phyloP scores from a whole-genome alignment of 2,113 vertebrate species.

The Ceuthmochares aereus region DNA sequence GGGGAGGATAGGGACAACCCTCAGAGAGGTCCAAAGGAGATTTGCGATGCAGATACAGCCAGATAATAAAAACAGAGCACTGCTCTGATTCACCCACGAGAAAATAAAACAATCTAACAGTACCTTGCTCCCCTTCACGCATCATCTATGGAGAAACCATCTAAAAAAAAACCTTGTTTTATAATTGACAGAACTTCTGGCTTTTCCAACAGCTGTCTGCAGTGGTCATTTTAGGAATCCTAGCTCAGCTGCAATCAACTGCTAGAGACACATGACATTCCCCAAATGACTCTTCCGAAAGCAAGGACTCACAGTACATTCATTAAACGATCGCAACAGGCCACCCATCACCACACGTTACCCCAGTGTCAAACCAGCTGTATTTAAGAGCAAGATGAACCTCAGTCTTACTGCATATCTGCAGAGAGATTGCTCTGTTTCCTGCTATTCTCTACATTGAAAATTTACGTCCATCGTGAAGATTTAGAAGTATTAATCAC shows the following conservation, averaged over 20 bases:
- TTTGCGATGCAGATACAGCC: neutral
- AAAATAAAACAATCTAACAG: neutral
- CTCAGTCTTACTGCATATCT: neutral
- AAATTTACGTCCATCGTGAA: neutral
- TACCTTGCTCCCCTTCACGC: conserved; percentile 1
- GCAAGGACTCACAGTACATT: neutral
- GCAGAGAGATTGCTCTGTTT: neutral
- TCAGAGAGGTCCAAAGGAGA: neutral
- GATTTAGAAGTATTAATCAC: neutral
- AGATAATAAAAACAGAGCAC: neutral
- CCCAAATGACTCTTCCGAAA: neutral
- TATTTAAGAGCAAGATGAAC: neutral
- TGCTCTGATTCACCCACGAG: neutral
- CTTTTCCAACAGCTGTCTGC: neutral
- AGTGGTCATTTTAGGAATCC: neutral
- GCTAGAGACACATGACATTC: neutral
- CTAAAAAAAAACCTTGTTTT: neutral
- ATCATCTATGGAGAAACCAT: neutral
- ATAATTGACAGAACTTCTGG: neutral
- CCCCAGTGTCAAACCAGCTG: neutral
- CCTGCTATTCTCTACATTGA: neutral
- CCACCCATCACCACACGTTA: neutral
- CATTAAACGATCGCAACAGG: neutral
- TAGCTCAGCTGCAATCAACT: neutral
- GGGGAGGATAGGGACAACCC: neutral